Evolutionary conservation across 2,113 vertebrate genomes (phyloP).

Genomic region (Penelope pileata): DNA sequence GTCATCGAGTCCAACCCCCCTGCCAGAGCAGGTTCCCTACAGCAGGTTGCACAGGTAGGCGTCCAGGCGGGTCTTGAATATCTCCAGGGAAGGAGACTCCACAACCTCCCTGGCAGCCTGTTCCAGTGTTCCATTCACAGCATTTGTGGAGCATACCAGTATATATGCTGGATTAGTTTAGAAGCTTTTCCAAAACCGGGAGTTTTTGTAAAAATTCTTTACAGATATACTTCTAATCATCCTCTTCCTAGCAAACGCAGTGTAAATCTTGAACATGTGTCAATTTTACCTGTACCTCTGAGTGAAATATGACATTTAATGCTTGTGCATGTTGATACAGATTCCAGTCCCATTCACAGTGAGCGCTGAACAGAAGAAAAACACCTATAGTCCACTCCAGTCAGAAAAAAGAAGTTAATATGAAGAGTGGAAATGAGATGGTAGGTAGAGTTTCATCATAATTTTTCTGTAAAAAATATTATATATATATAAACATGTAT

Average conservation of each 20-base stretch:
- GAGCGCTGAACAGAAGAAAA: neutral
- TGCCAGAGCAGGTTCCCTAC: no score
- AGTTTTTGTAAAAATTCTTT: neutral
- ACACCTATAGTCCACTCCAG: neutral
- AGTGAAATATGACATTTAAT: neutral
- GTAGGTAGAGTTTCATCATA: neutral
- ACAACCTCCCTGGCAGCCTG: no score
- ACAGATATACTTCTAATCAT: neutral
- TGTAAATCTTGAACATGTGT: neutral
- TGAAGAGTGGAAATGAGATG: neutral
- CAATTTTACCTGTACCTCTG: neutral
- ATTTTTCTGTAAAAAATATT: neutral
- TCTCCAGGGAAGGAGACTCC: no score
- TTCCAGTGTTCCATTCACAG: neutral
- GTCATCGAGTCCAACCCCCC: no score
- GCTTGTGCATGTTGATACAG: neutral
- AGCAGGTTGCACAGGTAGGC: no score
- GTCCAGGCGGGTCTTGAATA: no score
- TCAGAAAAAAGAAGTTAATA: neutral
- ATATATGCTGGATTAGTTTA: neutral
- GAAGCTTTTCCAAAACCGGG: neutral
- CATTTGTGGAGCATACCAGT: neutral
- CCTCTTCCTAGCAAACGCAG: neutral
- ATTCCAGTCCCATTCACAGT: neutral
- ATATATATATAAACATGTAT: neutral